Base-by-base conservation (phyloP, 2,888 invertebrate species). In the Ommatoiulus sabulosus region DNA sequence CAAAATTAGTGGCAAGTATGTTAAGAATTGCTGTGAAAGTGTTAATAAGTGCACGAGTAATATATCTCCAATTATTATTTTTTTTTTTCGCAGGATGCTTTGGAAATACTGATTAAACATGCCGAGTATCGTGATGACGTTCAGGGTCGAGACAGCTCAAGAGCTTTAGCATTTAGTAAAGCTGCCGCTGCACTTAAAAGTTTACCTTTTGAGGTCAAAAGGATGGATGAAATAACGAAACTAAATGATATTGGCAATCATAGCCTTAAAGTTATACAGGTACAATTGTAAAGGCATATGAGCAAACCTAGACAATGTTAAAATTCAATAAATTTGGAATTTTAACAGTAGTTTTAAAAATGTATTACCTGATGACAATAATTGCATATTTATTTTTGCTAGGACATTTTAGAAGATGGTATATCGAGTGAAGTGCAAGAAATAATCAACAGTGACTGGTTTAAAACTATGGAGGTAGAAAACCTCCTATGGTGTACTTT, bases 151-250 rank as follows among this genome's bases (percentile, higher is more conserved):
- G 88, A 88, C 24, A 52, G 86, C 63, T 48, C 85, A 4, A 84
- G 88, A 35, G 86, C 88, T 15, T 85, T 85, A 43, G 86, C 88
- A 86, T 88, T 86, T 52, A 7, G 48, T 35, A 88, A 86, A 85
- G 88, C 85, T 10, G 85, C 86, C 1, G 85, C 85, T 7, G 86
- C 44, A 20, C 57, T 88, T 35, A 88, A 88, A 57, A 88, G 86
- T 86, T 43, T 88, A 10, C 86, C 88, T 24, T 88, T 88, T 57
- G 43, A 35, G 4, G 48, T 88, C 15, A 88, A 35, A 7, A 85
- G 48, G 5, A 17, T 85, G 17, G 8, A 46, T 7, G 85, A 88
- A 85, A 85, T 46, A 20, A 4, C 6, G 3, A 1, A 20, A 7
- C 5, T 63, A 17, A n/a, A 4, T 20, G n/a, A 63, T 63, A 63